phyloP scores from a whole-genome alignment of 2,888 invertebrate species.

The Dolichopus griseipennis region DNA sequence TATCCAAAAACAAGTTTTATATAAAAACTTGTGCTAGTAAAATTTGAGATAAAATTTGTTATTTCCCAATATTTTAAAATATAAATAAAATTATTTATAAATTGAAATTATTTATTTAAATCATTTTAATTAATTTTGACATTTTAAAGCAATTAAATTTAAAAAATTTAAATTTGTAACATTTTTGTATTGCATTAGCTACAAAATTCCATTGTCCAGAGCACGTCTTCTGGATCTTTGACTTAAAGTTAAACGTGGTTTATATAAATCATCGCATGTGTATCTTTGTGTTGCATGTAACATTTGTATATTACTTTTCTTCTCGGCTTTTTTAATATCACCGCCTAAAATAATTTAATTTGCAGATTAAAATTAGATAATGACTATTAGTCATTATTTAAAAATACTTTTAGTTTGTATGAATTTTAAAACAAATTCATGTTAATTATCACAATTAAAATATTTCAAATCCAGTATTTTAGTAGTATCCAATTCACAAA shows the following conservation, averaged over 20 bases:
- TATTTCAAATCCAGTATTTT: neutral
- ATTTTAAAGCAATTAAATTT: too few relatives aligned
- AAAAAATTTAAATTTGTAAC: too few relatives aligned
- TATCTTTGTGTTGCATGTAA: constrained; percentile 47
- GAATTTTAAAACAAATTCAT: constrained; percentile 17
- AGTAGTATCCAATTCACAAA: neutral
- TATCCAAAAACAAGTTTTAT: too few relatives aligned
- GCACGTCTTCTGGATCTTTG: constrained; percentile 47
- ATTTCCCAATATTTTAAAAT: too few relatives aligned
- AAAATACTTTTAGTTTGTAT: constrained; percentile 15
- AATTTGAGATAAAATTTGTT: too few relatives aligned
- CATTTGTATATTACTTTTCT: neutral
- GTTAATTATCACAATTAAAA: neutral
- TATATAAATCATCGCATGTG: constrained; percentile 61
- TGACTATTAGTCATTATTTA: constrained; percentile 18
- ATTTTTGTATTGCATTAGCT: constrained; percentile 4
- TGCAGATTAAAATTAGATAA: constrained; percentile 11
- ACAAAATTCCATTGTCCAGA: constrained; percentile 28
- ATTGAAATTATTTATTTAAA: too few relatives aligned
- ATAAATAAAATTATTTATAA: too few relatives aligned
- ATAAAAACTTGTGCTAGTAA: too few relatives aligned
- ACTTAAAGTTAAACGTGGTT: constrained; percentile 54
- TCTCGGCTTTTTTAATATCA: neutral
- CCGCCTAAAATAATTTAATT: constrained; percentile 11
- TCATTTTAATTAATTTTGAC: too few relatives aligned